Percentiles rank a stretch among this genome's conserved stretches.
Evolutionary conservation across 2,797 vertebrate genomes (phyloP).

Genomic region (Etheostoma perlongum): DNA sequence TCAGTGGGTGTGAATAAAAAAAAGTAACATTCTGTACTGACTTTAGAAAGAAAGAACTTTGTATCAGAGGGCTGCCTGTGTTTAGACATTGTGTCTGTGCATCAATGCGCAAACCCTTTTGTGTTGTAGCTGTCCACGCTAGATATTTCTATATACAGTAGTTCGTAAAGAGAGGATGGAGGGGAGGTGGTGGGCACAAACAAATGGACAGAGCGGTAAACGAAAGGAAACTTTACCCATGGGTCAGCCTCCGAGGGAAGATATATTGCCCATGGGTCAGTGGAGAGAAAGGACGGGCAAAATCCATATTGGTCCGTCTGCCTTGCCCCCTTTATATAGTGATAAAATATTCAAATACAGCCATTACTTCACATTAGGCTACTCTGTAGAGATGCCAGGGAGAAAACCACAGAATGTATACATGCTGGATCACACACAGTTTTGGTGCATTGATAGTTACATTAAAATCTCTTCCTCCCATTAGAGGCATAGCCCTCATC

Average conservation of each 20-base stretch:
- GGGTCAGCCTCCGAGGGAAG: conserved; percentile 82
- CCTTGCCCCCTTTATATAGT: conserved; percentile 87
- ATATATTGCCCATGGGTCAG: conserved; percentile 88
- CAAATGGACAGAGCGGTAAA: conserved; percentile 87
- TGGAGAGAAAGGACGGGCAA: conserved; percentile 83
- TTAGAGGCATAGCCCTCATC: conserved; percentile 82
- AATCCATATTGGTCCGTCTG: conserved; percentile 88
- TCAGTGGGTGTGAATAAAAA: conserved; percentile 30
- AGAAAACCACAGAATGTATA: conserved; percentile 90
- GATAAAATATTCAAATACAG: conserved; percentile 92
- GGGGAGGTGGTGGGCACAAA: conserved; percentile 76
- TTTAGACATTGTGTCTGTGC: conserved; percentile 18
- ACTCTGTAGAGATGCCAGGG: conserved; percentile 84
- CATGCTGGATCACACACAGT: conserved; percentile 82
- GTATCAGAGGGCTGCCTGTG: background rate
- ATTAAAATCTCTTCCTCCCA: conserved; percentile 87
- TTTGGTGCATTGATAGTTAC: conserved; percentile 85
- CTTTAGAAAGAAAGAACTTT: background rate
- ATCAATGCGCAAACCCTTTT: background rate
- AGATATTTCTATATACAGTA: conserved; percentile 67
- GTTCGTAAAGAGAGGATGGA: conserved; percentile 65
- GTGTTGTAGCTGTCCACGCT: conserved; percentile 18
- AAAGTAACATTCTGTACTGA: conserved; percentile 7
- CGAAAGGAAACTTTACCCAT: conserved; percentile 85
- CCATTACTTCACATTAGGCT: conserved; percentile 90